Evolutionary conservation across 2,888 invertebrate species (phyloP).

Genomic region (Drosophila falleni): DNA sequence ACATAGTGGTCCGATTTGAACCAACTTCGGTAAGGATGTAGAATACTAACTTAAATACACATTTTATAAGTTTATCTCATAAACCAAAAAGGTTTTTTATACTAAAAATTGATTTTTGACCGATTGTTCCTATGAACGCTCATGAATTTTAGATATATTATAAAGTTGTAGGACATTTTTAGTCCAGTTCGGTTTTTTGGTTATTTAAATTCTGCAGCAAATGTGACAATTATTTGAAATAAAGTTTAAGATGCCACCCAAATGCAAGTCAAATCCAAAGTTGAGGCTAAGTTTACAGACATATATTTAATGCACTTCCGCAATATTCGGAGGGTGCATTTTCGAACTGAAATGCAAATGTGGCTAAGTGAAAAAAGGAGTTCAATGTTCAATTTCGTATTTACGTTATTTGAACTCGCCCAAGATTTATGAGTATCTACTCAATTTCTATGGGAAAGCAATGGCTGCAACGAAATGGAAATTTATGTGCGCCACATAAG

Average conservation of each 20-base stretch:
- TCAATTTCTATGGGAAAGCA: conserved; percentile 75
- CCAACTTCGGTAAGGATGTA: too few species aligned
- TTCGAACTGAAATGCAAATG: conserved; percentile 56
- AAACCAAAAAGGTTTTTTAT: too few species aligned
- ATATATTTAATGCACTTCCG: conserved; percentile 71
- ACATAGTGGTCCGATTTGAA: too few species aligned
- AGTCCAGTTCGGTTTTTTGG: too few species aligned
- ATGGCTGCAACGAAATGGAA: conserved; percentile 79
- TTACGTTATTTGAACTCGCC: conserved; percentile 77
- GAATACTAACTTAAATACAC: too few species aligned
- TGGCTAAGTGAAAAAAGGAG: conserved; percentile 22
- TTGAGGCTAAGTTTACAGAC: conserved; percentile 25
- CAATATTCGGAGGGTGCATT: conserved; percentile 16
- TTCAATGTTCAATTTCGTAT: conserved; percentile 61
- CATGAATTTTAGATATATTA: too few species aligned
- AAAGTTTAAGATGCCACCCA: conserved; percentile 6
- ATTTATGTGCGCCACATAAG: conserved; percentile 68
- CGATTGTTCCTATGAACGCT: too few species aligned
- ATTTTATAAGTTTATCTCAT: too few species aligned
- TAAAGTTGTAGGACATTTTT: too few species aligned
- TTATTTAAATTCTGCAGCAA: not conserved
- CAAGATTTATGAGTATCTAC: conserved; percentile 78
- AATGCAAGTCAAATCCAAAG: conserved; percentile 25
- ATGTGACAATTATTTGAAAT: not conserved
- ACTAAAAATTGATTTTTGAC: too few species aligned